These are phyloP conservation scores for Malurus cyaneus DNA, from an alignment of 2,113 vertebrate species.

Conservation along the genomic window DNA sequence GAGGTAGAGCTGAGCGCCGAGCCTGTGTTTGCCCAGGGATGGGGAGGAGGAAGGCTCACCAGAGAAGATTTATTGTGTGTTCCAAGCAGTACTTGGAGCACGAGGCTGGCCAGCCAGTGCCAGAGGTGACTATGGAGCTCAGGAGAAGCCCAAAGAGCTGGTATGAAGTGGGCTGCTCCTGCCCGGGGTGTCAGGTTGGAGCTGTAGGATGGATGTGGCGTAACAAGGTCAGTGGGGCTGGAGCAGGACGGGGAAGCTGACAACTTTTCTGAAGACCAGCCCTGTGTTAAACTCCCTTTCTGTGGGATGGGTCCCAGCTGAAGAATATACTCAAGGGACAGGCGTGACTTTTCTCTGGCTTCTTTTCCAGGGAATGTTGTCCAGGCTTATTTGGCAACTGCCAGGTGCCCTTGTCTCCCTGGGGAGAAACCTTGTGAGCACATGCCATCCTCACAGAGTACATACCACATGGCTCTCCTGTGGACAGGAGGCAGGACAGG, in stretches of 20 bases:
- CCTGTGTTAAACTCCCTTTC: not conserved
- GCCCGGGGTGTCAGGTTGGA: not conserved
- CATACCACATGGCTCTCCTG: not conserved
- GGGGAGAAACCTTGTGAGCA: not conserved
- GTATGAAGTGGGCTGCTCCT: not conserved
- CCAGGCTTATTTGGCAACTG: not conserved
- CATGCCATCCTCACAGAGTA: not conserved
- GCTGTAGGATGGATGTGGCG: not conserved
- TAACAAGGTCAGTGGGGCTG: not conserved
- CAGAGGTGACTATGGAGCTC: not conserved
- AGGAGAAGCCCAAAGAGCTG: fast-evolving
- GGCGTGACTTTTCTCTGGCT: not conserved
- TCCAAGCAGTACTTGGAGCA: not conserved
- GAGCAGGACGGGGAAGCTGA: not conserved
- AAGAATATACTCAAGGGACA: not conserved
- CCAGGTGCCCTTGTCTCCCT: not conserved
- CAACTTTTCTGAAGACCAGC: not conserved
- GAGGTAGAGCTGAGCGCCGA: fast-evolving
- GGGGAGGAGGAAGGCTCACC: not conserved
- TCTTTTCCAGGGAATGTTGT: not conserved
- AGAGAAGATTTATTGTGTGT: fast-evolving
- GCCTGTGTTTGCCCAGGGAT: not conserved
- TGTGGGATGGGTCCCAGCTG: not conserved
- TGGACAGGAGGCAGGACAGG: not conserved
- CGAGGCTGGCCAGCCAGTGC: not conserved